These are phyloP conservation scores for Aphrophora alni DNA, from an alignment of 2,888 invertebrate genomes.

Conservation along the genomic window DNA sequence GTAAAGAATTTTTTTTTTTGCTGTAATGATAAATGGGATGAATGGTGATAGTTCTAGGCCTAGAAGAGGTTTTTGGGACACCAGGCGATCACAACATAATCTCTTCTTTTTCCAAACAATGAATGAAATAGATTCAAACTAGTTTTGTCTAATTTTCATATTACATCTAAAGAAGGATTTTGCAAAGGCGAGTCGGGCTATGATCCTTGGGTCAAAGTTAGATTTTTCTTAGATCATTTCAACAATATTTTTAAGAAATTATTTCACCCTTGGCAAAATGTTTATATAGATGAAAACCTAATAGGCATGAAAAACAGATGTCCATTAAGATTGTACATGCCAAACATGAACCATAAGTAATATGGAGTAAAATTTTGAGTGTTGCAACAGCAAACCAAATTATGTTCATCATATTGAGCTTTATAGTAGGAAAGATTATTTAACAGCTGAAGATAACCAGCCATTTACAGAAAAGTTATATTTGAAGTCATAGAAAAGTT, in stretches of 20 bases:
- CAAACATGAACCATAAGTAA: neutral
- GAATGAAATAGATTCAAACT: neutral
- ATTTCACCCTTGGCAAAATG: slow-evolving; percentile 20
- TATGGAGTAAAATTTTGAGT: slow-evolving; percentile 17
- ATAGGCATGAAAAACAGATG: slow-evolving; percentile 25
- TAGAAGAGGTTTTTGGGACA: slow-evolving; percentile 15
- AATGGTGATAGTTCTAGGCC: neutral
- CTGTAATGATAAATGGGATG: neutral
- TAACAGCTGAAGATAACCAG: neutral
- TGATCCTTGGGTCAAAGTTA: slow-evolving; percentile 24
- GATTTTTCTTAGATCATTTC: slow-evolving; percentile 7
- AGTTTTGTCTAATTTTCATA: no score
- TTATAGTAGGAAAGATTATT: neutral
- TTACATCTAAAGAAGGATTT: no score
- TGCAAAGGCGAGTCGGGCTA: neutral
- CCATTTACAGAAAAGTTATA: slow-evolving; percentile 10
- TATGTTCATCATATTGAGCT: slow-evolving; percentile 9
- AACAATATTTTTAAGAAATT: slow-evolving; percentile 12
- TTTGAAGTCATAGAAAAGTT: no score
- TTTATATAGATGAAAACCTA: slow-evolving; percentile 12
- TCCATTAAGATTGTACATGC: neutral
- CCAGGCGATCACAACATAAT: slow-evolving; percentile 8
- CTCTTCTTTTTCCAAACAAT: slow-evolving; percentile 15
- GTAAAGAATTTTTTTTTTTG: slow-evolving; percentile 24
- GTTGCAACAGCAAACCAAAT: neutral